These are phyloP conservation scores for Gymnocypris eckloni DNA, from an alignment of 2,797 vertebrate genomes.

Conservation along the genomic window DNA sequence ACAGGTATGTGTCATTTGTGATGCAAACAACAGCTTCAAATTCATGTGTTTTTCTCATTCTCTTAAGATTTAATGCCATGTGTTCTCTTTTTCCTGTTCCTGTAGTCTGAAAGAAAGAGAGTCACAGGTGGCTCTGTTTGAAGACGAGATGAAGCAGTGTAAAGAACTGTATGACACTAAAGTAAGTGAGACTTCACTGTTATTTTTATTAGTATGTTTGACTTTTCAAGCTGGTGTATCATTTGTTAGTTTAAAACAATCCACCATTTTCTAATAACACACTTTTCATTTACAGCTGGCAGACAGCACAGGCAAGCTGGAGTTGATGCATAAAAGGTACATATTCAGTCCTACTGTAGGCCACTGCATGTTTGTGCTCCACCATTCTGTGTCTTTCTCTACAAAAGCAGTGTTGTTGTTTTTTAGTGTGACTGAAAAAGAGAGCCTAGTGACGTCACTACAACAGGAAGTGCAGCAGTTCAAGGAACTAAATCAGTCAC, in stretches of 20 bases:
- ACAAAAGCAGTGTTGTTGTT: neutral
- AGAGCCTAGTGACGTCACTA: conserved; percentile 68
- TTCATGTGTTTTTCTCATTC: neutral
- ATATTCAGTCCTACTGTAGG: conserved; percentile 2
- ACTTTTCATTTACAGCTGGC: conserved; percentile 65
- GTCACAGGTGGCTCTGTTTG: conserved; percentile 71
- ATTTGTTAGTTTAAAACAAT: neutral
- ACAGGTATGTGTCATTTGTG: conserved; percentile 69
- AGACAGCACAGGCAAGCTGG: conserved; percentile 74
- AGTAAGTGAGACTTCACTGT: conserved; percentile 14
- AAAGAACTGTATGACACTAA: conserved; percentile 31
- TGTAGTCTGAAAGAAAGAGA: conserved; percentile 79
- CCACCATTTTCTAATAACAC: neutral
- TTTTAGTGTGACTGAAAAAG: conserved; percentile 83
- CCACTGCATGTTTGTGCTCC: neutral
- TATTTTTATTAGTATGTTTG: neutral
- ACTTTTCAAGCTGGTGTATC: no score
- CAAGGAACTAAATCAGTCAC: conserved; percentile 64
- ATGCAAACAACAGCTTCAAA: neutral
- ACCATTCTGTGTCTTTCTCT: neutral
- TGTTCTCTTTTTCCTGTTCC: conserved; percentile 25
- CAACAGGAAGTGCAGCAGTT: conserved; percentile 70
- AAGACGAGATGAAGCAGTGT: conserved; percentile 73
- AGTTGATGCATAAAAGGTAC: conserved; percentile 84
- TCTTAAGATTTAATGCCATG: neutral